Base-by-base conservation (phyloP, 2,113 vertebrate species). In the Paradisaea rubra region DNA sequence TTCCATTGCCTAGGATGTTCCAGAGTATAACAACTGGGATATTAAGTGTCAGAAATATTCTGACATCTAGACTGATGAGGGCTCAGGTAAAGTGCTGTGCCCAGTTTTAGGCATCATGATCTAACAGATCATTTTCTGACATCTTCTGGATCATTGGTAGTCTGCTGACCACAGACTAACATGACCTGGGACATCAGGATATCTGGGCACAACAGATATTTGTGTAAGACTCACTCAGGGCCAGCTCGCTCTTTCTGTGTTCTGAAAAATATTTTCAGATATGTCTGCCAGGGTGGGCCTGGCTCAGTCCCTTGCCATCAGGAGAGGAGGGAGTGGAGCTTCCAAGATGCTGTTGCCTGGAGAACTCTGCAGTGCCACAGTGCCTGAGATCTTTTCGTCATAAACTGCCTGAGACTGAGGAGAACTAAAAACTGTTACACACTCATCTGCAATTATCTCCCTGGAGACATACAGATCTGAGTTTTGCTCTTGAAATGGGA, bases 191-290 rank as follows among this genome's bases (percentile, higher is more conserved):
- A 30, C 15, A 21, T 69, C 45, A 65, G 41, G 27, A 1, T 18
- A 31, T 42, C 28, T 81, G 18, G n/a, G 63, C 45, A 53, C 0
- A 8, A 39, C 33, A 79, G n/a, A 25, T 17, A n/a, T 0, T 0
- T 47, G 1, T 14, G 3, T 65, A 59, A 52, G 69, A 44, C 53
- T 60, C 33, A 27, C 39, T 53, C 28, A 19, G n/a, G 49, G 28
- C n/a, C 41, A 76, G 35, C 22, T 57, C 3, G 24, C 81, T 66
- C 45, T 65, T 45, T 85, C 14, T 53, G 9, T 52, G 39, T 25
- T 77, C 37, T 59, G 45, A 71, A 71, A 89, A 88, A 9, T 74
- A 41, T 76, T 91, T 93, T 68, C 33, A 77, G 31, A 8, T 65
- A 20, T 13, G 4, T 33, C 39, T 54, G 1, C 6, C 14, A 54